Evolutionary conservation across 30 jellyfish, hydroid and myxozoan genomes (phyloP), one percentile per base, ranked within the genome.

Genomic region (Aurelia aurita): DNA sequence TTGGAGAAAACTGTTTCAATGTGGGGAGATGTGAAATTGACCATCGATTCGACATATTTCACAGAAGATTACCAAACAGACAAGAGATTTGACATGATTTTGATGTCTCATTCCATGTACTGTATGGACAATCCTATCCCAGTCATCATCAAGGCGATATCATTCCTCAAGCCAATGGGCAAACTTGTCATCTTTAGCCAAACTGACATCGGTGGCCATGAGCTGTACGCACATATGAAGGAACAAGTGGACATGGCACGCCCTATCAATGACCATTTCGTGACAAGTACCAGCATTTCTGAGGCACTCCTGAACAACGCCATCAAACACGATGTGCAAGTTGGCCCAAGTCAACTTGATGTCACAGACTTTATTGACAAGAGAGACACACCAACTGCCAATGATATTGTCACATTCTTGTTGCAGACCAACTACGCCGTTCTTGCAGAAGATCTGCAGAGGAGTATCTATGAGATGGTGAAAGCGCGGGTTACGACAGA

Each of bases 91-190:
- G 91, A 80, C 47, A 31, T 80, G 12, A 61, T 80, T n/a, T 26
- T 80, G 62, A 62, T 80, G 91, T 26, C 84, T 11, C 91, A 80
- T 51, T 63, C 59, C 11, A 20, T 80, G n/a, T 80, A 80, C 31
- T 80, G 84, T 31, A 26, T 62, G 85, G 74, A 80, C 27, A 23
- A 39, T 21, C 84, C 84, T 19, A 34, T 46, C 0, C 46, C 46
- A 0, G 65, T 34, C 7, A 59, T 77, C 19, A 60, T 58, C 66
- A 77, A 31, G 59, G 80, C 80, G 5, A 77, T n/a, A 46, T 77
- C 89, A 43, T 63, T 28, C 34, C 80, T 77, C 66, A 77, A 55
- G 66, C 69, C 68, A 22, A 28, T 19, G 18, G 89, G 89, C 5
- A 0, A 21, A 44, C 34, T 77, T 3, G 78, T 59, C 31, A 63